A percentile compares a stretch with the other conserved stretches of the same genome.
Evolutionary conservation across 2,797 vertebrate genomes (phyloP).

Genomic region (Knipowitschia caucasica): DNA sequence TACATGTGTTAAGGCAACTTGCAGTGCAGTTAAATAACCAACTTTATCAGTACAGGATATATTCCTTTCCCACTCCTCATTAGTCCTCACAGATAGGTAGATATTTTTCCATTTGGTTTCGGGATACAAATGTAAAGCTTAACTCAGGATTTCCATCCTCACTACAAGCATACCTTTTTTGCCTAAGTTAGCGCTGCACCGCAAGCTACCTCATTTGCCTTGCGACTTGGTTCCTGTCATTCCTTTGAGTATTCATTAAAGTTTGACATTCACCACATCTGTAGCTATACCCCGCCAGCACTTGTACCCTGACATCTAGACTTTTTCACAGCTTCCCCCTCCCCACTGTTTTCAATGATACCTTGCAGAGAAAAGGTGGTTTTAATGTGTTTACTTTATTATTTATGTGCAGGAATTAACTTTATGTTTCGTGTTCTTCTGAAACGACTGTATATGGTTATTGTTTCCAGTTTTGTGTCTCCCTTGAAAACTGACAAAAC

Average conservation of each 20-base stretch:
- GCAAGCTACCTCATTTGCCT: constrained; percentile 50
- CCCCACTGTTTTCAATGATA: constrained; percentile 22
- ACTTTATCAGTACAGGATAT: too few species aligned
- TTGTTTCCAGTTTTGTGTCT: too few species aligned
- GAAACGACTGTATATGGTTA: too few species aligned
- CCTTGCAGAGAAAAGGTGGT: background rate
- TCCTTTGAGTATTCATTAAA: constrained; percentile 53
- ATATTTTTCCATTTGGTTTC: too few species aligned
- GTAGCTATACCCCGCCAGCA: constrained; percentile 12
- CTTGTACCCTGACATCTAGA: constrained; percentile 21
- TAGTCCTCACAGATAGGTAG: constrained; percentile 1
- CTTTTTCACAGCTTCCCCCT: constrained; percentile 12
- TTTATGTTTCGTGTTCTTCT: background rate
- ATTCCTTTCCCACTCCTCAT: constrained; percentile 1
- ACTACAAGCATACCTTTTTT: background rate
- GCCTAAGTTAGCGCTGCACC: constrained; percentile 31
- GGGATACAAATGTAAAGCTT: background rate
- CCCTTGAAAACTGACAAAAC: too few species aligned
- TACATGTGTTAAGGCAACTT: too few species aligned
- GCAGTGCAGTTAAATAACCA: too few species aligned
- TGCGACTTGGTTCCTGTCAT: constrained; percentile 24
- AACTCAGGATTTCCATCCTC: background rate
- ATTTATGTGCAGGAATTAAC: background rate
- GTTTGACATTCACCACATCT: constrained; percentile 30
- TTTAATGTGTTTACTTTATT: background rate